Base-by-base conservation (phyloP, 2,797 vertebrate genomes). In the Lophotriccus pileatus region DNA sequence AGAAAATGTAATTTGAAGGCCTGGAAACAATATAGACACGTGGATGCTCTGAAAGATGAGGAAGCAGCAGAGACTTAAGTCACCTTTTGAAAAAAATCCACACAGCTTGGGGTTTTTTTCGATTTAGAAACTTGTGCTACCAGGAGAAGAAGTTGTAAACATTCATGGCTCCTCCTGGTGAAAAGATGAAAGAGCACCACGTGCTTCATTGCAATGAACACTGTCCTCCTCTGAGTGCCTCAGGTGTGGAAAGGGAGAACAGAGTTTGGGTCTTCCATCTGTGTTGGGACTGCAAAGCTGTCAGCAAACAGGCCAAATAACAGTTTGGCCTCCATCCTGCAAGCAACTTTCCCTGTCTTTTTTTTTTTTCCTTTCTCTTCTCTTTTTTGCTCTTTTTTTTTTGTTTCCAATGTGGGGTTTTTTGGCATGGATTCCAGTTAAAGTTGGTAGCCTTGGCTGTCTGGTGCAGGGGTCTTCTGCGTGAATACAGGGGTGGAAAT, bases 1-100 rank as follows among this genome's bases (percentile, higher is more conserved):
- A 98, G 93, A 91, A 98, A 95, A 55, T 99, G 99, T 84, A 99
- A 99, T 97, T 91, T 98, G 90, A 99, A 99, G 96, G 99, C 99
- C 16, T 99, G 98, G 98, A 97, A 86, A 52, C 95, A 87, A 3
- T 99, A 99, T 70, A 86, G 87, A 6, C 97, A 98, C 0, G 96
- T 99, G 76, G 98, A 98, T 4, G 98, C 98, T 50, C 84, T 97
- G 76, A 95, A 95, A 79, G 89, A 92, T 12, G 68, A 86, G 16
- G 72, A 95, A 44, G 55, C 28, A 30, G 73, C 5, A 0, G 74
- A 95, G 36, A 82, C 30, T 36, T 96, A 92, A 95, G 52, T 52
- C 60, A 79, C 22, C 18, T 62, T 69, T 82, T 36, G 76, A 55
- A 74, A 47, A 85, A 85, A 74, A 70, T 60, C 36, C 83, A 69